Base-by-base conservation (phyloP, 2,888 invertebrate genomes). In the Rhagonycha lutea region DNA sequence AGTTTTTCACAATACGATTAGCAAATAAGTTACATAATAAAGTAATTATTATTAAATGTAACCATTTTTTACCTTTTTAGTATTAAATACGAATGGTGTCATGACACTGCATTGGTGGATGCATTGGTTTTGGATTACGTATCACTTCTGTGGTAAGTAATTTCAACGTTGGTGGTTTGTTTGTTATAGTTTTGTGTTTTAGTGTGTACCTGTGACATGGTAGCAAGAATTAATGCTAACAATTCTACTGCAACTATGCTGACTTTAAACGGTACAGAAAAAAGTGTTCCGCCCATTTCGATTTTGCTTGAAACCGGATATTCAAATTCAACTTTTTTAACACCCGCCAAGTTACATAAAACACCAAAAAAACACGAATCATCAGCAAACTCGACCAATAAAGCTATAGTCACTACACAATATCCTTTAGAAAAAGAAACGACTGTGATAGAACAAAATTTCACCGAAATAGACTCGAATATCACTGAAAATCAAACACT, bases 41-140 rank as follows among this genome's bases (percentile, higher is more conserved):
- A 24, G 67, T 75, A 75, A 75, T 75, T 75, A 72, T 29, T 69
- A 62, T 47, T 68, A 29, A 12, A 23, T 60, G 14, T 10, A 68
- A 18, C 61, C 11, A 14, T 14, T 18, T 47, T 65, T 47, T 28
- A 62, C 62, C 63, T 75, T 78, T 79, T 72, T 77, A 78, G 77
- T 75, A 75, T 74, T 68, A n/a, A 61, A 72, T 84, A 80, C 81
- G 81, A 79, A 89, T 89, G 88, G 87, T 90, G 89, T 92, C 93
- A 95, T 94, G 94, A 94, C 94, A 89, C 90, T 94, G 86, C 94
- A 94, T 88, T 94, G 94, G 94, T 95, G 95, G 94, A 94, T 94
- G 91, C 94, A 95, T 88, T 95, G 95, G 94, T 95, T 95, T 89
- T 95, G 95, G 95, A 93, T 95, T 90, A 95, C 94, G 86, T 86